Conservation (phyloP, 2,797 vertebrate species). For the Parauchenoglanis punctatus region DNA sequence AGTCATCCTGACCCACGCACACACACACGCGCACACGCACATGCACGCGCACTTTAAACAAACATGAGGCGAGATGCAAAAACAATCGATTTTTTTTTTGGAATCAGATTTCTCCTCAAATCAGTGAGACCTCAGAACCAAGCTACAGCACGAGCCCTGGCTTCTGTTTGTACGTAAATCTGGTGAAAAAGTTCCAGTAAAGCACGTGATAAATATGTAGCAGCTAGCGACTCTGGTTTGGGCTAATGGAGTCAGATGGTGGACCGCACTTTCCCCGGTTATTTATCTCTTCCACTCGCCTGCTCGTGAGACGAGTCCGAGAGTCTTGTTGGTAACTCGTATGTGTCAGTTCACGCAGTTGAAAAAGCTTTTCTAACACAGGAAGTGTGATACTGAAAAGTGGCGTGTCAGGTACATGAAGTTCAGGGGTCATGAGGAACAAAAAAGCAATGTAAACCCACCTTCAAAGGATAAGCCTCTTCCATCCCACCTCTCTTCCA, state of each 20-base stretch:
- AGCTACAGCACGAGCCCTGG: background rate
- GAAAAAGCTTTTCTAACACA: constrained; percentile 28
- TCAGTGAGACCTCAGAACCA: background rate
- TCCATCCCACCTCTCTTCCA: constrained; percentile 1
- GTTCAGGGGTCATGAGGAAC: constrained; percentile 68
- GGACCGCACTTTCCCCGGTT: background rate
- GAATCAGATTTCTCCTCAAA: background rate
- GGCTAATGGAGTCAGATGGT: background rate
- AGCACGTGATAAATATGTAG: background rate
- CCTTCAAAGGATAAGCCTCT: constrained; percentile 47
- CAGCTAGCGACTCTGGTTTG: background rate
- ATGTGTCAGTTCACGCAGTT: constrained; percentile 4
- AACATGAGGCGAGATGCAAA: background rate
- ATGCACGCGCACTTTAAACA: background rate
- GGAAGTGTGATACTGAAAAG: constrained; percentile 63
- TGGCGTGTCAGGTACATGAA: constrained; percentile 64
- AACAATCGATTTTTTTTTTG: background rate
- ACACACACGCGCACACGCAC: background rate
- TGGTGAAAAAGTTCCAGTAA: background rate
- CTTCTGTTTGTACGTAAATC: background rate
- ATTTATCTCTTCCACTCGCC: background rate
- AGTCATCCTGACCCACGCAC: background rate
- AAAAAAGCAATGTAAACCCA: constrained; percentile 66
- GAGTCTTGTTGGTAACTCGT: constrained; percentile 23
- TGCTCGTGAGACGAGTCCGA: background rate